Percentiles rank a stretch among this genome's conserved stretches.
Conservation (phyloP, 2,797 vertebrate species). For the Chelidonichthys spinosus region DNA sequence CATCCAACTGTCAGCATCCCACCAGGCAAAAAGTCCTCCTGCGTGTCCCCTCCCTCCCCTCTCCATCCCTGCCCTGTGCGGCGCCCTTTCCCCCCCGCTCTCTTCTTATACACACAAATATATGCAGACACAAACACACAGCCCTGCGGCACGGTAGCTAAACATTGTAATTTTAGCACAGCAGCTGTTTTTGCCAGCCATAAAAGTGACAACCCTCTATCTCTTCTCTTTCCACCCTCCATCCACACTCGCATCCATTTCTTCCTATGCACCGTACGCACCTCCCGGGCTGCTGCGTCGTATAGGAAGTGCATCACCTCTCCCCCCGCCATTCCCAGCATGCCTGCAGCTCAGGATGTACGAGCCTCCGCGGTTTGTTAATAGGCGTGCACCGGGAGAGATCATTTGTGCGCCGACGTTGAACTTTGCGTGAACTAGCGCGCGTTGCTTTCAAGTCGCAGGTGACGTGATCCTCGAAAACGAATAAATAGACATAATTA, state of each 20-base stretch:
- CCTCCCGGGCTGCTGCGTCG: conserved; percentile 24
- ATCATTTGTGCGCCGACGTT: conserved; percentile 7
- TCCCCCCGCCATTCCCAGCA: neutral
- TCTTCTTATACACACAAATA: conserved; percentile 17
- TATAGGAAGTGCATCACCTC: neutral
- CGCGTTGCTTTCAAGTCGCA: conserved; percentile 1
- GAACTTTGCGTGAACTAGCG: conserved; percentile 51
- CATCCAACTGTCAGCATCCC: conserved; percentile 66
- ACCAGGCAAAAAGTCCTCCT: conserved; percentile 47
- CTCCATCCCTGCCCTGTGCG: conserved; percentile 5
- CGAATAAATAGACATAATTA: neutral
- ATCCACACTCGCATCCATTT: neutral
- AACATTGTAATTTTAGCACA: conserved; percentile 62
- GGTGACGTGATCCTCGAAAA: neutral
- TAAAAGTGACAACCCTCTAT: conserved; percentile 56
- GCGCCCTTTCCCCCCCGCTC: neutral
- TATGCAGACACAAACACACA: conserved; percentile 49
- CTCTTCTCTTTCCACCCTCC: conserved; percentile 20
- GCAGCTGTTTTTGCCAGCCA: conserved; percentile 68
- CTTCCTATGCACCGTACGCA: neutral
- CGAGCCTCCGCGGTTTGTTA: neutral
- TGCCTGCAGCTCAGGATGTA: conserved; percentile 27
- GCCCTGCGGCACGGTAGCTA: conserved; percentile 41
- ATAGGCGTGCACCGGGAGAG: neutral
- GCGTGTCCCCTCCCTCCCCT: neutral